Evolutionary conservation across 2,797 vertebrate species (phyloP), one percentile per base, ranked within the genome.

Genomic region (Buphagus erythrorhynchus): DNA sequence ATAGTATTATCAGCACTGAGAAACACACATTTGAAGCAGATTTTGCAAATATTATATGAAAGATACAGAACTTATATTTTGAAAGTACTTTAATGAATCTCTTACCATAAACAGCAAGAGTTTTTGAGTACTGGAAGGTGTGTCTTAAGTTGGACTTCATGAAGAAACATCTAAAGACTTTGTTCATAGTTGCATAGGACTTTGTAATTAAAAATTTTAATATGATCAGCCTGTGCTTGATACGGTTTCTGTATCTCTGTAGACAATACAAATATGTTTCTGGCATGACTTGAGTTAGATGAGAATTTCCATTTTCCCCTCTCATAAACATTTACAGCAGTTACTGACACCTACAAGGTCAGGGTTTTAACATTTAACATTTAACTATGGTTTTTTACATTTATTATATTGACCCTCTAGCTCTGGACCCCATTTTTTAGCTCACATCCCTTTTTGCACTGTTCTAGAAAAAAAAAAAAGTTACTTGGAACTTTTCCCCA

Each of bases 251-350:
- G 0, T 93, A 83, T 90, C 18, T 1, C 69, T 96, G 46, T 76
- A 97, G 95, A 97, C 93, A 97, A 95, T 87, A 69, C 90, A 97
- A 97, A 96, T 33, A 61, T 91, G 54, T 97, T 97, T 97, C 95
- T 98, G 87, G 92, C 94, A 95, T 96, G 93, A 95, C 96, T 98
- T 97, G 93, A 97, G 95, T 97, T 98, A 97, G 97, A 97, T 16
- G 86, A 97, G 90, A 97, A 97, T 97, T 98, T 97, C 94, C 91
- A 96, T 95, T 97, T 97, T 96, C 92, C 89, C 35, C 24, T 76
- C 83, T 94, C 79, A 86, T 97, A 97, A 98, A 97, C 65, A 95
- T 97, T 97, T 97, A 96, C 95, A 97, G 91, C 96, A 97, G 93
- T 97, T 97, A 97, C 90, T 97, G 95, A 97, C 96, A 92, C 82